Base-by-base conservation (phyloP, 2,888 invertebrate genomes). In the Hemithea aestivaria region DNA sequence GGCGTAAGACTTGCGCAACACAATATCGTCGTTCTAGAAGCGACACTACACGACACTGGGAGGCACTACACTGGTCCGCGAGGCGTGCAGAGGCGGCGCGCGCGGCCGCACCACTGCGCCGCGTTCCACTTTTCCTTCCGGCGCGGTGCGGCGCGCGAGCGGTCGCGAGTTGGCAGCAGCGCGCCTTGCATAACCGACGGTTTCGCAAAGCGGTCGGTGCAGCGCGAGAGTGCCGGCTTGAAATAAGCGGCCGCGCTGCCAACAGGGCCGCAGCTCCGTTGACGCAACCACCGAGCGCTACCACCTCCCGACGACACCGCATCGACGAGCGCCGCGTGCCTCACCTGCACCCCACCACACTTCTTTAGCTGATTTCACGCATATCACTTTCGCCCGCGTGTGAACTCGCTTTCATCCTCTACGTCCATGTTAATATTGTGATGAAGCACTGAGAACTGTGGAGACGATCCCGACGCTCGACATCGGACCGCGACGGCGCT, bases 91-190 rank as follows among this genome's bases (percentile, higher is more conserved):
- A 74, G 70, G 58, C 77, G 82, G 73, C 80, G 84, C 83, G 79
- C 75, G 83, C 83, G 78, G 74, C 73, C 73, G 69, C 66, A 66
- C 77, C 84, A 85, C 83, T 84, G 85, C 82, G 80, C 59, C 73
- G 73, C 81, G 85, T 83, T 87, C 87, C 82, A 87, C 85, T 87
- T 85, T 84, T 85, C 83, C 85, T 84, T 85, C 84, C 87, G 84
- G 79, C 84, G 82, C 30, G 45, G 39, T 27, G 79, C 68, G 68
- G 66, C 62, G 73, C 67, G 65, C 71, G 75, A 68, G 66, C 68
- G 65, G 73, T 60, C 64, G 74, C 83, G 82, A 81, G 81, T 84
- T 85, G 87, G 87, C 87, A 87, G 77, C 81, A 79, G 75, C 78
- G 66, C 75, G 77, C 79, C 85, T 85, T 85, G 85, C 85, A 85